Conservation (phyloP, 2,888 invertebrate species). For the Agrochola circellaris region DNA sequence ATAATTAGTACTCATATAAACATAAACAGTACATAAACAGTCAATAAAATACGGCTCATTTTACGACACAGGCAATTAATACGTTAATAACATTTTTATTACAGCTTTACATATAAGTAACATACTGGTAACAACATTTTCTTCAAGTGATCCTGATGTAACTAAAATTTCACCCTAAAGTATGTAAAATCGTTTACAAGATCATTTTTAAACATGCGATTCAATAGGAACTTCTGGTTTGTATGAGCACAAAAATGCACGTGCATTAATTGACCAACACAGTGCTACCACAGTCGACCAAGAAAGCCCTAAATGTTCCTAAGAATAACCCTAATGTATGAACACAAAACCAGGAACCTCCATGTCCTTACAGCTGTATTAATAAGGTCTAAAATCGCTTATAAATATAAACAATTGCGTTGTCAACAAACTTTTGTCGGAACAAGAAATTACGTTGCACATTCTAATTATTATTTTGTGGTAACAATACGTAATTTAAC, state of each 20-base stretch:
- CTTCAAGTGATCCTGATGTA: background rate
- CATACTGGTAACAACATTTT: slow-evolving; percentile 7
- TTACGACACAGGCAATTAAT: slow-evolving; percentile 36
- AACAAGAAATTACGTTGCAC: slow-evolving; percentile 62
- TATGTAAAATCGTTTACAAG: background rate
- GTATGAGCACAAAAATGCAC: slow-evolving; percentile 31
- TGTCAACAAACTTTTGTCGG: slow-evolving; percentile 58
- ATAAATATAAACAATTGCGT: slow-evolving; percentile 37
- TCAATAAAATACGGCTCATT: slow-evolving; percentile 17
- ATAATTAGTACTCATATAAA: slow-evolving; percentile 41
- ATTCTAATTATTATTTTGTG: slow-evolving; percentile 62
- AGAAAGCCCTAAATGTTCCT: slow-evolving; percentile 34
- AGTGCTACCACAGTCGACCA: slow-evolving; percentile 1
- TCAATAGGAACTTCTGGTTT: background rate
- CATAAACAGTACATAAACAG: slow-evolving; percentile 34
- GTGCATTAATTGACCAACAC: slow-evolving; percentile 28
- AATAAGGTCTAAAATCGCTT: slow-evolving; percentile 29
- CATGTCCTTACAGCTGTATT: background rate
- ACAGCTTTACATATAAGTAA: slow-evolving; percentile 5
- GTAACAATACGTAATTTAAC: slow-evolving; percentile 81
- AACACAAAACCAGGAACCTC: slow-evolving; percentile 18
- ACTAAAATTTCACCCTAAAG: background rate
- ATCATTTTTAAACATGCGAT: background rate
- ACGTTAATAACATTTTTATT: slow-evolving; percentile 31
- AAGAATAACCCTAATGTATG: slow-evolving; percentile 31